Base-by-base conservation (phyloP, 2,888 invertebrate species). In the Pecten maximus region DNA sequence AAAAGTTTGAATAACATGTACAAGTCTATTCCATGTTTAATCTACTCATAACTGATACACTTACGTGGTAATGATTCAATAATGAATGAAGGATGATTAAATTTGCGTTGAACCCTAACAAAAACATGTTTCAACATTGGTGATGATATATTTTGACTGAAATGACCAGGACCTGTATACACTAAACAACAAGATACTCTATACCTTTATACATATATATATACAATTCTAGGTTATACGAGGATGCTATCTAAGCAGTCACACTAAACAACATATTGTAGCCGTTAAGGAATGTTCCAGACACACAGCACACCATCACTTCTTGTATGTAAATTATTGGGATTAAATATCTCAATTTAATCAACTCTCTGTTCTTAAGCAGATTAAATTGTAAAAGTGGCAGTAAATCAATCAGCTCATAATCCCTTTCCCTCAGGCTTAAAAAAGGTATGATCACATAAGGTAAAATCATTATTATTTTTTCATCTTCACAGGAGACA, bases 201-300 rank as follows among this genome's bases (percentile, higher is more conserved):
- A 6, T n/a, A 74, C 35, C 12, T 44, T 10, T 44, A 44, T 44
- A 44, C 44, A 44, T 12, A 44, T 12, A 44, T 12, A 44, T 44
- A 28, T 1, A 74, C 35, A 74, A 4, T 12, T 35, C 74, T 74
- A 35, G 12, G 35, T 35, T 28, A 8, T 74, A 74, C 74, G 3
- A 8, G 35, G 35, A 28, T 74, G 16, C 35, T 28, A 74, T 74
- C 35, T 74, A 74, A 74, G 74, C 74, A 74, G 74, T 74, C 35
- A 74, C 35, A 74, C 74, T 35, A 35, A 28, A 74, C 74, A 74
- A 74, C 74, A 74, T 12, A 23, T 44, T 35, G 35, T 35, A 74
- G 35, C 54, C 35, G 23, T 74, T 74, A 35, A 35, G 74, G 74
- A 74, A 74, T 74, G 74, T 74, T 35, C 74, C 74, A 74, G 74